Base-by-base conservation (phyloP, 2,888 invertebrate genomes). In the Thereva unica region DNA sequence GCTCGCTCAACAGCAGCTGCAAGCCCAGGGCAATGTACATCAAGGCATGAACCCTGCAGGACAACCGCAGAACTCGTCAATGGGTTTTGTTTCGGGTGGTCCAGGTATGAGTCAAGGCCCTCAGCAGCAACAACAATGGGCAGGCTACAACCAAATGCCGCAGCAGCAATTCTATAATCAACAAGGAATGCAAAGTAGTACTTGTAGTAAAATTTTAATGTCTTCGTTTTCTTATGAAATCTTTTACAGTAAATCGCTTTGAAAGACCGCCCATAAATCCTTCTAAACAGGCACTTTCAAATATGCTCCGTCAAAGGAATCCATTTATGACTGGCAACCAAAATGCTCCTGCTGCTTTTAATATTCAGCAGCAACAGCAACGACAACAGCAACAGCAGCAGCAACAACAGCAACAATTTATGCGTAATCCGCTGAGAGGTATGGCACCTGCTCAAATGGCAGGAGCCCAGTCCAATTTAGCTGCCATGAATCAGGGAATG, bases 251-350 rank as follows among this genome's bases (percentile, higher is more conserved):
- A 72, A 82, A 79, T 70, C 79, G 82, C 3, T 81, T 81, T 64
- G 81, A 81, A 71, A 76, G 81, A n/a, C 82, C 78, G 0, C 77
- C 77, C 35, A 69, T 90, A 72, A 89, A 89, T 77, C 90, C 89
- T 72, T 90, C 91, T 4, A 94, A 95, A 75, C 92, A 92, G 77
- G 94, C 94, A 0, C 82, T 95, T 45, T 91, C 91, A 59, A 89
- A 92, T 75, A 92, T 95, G 92, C 81, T 95, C 64, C 85, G 92
- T 0, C 87, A 89, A 74, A 84, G 94, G 4, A 84, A 90, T 71
- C 92, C 92, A 0, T 68, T 72, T 5, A 71, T 73, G 57, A 71
- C 73, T 42, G 80, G 83, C 1, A 84, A 82, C 71, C 79, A 78
- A 68, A 75, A 71, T 35, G 74, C 72, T 70, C 74, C 77, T 2